Conservation (phyloP, 2,797 vertebrate genomes). For the Allenopithecus nigroviridis region DNA sequence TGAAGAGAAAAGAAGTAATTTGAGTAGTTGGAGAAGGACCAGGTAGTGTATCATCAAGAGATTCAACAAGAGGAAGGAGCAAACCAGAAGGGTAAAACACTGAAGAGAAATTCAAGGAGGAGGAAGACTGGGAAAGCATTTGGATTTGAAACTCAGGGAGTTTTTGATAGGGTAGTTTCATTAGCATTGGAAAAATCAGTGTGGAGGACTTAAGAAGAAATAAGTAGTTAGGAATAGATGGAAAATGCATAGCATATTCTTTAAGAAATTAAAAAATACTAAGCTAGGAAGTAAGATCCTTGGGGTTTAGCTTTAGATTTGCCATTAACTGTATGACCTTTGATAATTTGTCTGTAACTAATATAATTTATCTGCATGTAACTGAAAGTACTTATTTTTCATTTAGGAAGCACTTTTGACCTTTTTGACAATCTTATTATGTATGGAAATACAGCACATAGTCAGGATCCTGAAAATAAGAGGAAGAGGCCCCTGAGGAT, state of each 20-base stretch:
- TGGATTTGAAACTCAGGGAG: background rate
- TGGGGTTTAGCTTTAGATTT: background rate
- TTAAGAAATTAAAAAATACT: background rate
- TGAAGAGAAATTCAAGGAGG: background rate
- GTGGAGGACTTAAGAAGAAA: background rate
- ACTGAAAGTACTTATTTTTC: conserved; percentile 17
- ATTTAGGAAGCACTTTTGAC: conserved; percentile 29
- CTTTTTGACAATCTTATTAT: background rate
- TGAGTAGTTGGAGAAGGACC: background rate
- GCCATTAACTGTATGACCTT: background rate
- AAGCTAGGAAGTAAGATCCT: background rate
- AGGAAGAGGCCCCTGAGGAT: background rate
- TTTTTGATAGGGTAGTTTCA: background rate
- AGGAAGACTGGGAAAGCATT: background rate
- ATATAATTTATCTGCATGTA: conserved; percentile 15
- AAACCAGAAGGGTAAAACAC: background rate
- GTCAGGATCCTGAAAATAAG: background rate
- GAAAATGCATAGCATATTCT: background rate
- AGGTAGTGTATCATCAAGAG: background rate
- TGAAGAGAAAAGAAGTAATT: background rate
- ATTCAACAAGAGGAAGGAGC: background rate
- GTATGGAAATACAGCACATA: background rate
- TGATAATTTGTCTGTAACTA: background rate
- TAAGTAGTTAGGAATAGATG: background rate
- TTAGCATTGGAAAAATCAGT: background rate